These are phyloP conservation scores for Phallusia fumigata DNA, from an alignment of 23 tunicate species.

Conservation along the genomic window DNA sequence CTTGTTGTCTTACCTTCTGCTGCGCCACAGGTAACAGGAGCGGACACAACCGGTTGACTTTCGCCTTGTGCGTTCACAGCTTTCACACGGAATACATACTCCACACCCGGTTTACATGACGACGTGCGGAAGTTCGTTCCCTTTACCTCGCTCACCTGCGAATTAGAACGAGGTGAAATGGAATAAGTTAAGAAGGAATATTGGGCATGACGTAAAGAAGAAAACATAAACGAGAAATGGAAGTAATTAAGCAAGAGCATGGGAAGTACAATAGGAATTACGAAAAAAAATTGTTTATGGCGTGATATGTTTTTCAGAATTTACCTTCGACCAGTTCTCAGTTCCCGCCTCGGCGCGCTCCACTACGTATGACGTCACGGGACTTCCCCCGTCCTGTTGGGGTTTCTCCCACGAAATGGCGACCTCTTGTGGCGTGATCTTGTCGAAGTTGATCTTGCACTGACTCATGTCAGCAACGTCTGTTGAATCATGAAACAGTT, in stretches of 20 bases:
- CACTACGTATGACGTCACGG: slow-evolving; percentile 60
- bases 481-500: neutral
- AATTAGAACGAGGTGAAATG: too few species aligned
- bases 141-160: neutral
- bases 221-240: too few species aligned
- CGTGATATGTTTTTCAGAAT: too few species aligned
- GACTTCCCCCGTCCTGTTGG: slow-evolving; percentile 69
- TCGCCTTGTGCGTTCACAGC: slow-evolving; percentile 78
- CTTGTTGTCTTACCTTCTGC: slow-evolving; percentile 34
- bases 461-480: slow-evolving; percentile 81
- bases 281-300: too few species aligned
- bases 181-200: too few species aligned
- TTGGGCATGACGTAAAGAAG: too few species aligned
- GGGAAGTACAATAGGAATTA: too few species aligned
- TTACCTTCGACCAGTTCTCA: slow-evolving; percentile 80
- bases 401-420: slow-evolving; percentile 85
- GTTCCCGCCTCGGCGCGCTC: slow-evolving; percentile 76
- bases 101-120: slow-evolving; percentile 50
- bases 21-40: slow-evolving; percentile 76
- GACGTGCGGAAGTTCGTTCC: slow-evolving; percentile 46
- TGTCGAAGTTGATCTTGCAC: slow-evolving; percentile 40
- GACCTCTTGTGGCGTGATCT: slow-evolving; percentile 74
- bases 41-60: slow-evolving; percentile 73
- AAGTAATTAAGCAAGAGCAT: too few species aligned
- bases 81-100: slow-evolving; percentile 71